Evolutionary conservation across 2,797 vertebrate genomes (phyloP), one percentile per base, ranked within the genome.

Genomic region (Labroides dimidiatus): DNA sequence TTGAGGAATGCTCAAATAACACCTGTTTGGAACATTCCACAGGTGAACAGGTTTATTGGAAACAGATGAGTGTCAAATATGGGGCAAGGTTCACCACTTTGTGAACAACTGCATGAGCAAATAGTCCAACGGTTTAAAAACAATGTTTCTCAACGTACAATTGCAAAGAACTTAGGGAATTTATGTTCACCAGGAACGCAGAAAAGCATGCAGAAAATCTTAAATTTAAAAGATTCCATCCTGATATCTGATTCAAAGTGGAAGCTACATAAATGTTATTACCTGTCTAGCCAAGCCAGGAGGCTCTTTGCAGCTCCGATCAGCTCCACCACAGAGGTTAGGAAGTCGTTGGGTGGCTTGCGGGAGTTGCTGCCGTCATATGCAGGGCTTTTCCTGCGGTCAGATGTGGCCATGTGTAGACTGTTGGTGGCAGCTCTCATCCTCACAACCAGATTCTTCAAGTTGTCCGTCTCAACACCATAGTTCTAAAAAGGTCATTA

Each of bases 231-330:
- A 8, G 2, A n/a, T 19, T 1, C 21, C 14, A 13, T 6, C 2
- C 12, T 50, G 30, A 21, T 10, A 50, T 58, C 16, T n/a, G 20
- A 41, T 58, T 42, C 17, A 19, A 13, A 57, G 3, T 14, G 19
- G 37, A 23, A 12, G 12, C 0, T 16, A 48, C 21, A 10, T 33
- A 51, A 56, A 5, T 4, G 30, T 42, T 1, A 14, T 64, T 70
- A 99, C 98, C 97, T 95, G 91, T 99, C 97, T 12, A 99, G 91
- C 97, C 97, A 99, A 0, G 97, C 96, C 69, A 99, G 90, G 72
- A 99, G 93, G 83, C 96, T 95, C 90, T 99, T 99, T 3, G 98
- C 98, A 27, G 96, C 94, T 0, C 96, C 96, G 3, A 99, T 99
- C 73, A 99, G 95, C 81, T 98, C 97, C 58, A 99, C 97, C 10